Evolutionary conservation across 2,113 vertebrate genomes (phyloP), one percentile per base, ranked within the genome.

Genomic region (Pongo pygmaeus): DNA sequence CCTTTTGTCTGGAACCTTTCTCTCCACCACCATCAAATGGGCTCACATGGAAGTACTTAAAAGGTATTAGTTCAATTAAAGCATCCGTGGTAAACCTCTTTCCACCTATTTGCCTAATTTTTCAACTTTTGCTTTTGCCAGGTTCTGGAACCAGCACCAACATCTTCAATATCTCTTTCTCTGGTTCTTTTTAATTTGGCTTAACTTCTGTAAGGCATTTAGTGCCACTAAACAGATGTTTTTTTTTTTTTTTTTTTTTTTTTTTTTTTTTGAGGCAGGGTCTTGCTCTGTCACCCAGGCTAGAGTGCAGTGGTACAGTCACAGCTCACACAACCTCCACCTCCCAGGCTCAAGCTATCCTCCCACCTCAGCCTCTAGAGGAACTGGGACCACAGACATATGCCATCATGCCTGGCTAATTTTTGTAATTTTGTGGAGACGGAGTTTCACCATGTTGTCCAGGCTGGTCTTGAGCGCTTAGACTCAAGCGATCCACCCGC

Each of bases 21-120:
- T 27, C 20, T 11, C 12, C 23, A 83, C 8, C 0, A 5, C 13
- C 30, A 0, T 57, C 18, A 22, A 32, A 57, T 12, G 30, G 57
- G 32, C 75, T 59, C 14, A 64, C 55, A 32, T 18, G 27, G 16
- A 14, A 69, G 57, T 48, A 46, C 38, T 48, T 38, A 55, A 43
- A 22, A 78, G 74, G 35, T n/a, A 46, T 11, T 38, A 10, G 52
- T 75, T 72, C 27, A 11, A 1, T 57, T 48, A 25, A 10, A 57
- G 61, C 52, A 10, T 23, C 30, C 38, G 27, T 38, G 57, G 0
- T n/a, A 43, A 77, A 30, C n/a, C n/a, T 23, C 17, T n/a, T 13
- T 22, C 17, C 55, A 55, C 27, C 3, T 67, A 5, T 46, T 91
- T 69, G 30, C 17, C 61, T n/a, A 11, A 27, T 32, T n/a, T 85